A percentile compares a stretch with the other conserved stretches of the same genome.
phyloP scores from a whole-genome alignment of 2,888 invertebrate species.

The Eupithecia exiguata region DNA sequence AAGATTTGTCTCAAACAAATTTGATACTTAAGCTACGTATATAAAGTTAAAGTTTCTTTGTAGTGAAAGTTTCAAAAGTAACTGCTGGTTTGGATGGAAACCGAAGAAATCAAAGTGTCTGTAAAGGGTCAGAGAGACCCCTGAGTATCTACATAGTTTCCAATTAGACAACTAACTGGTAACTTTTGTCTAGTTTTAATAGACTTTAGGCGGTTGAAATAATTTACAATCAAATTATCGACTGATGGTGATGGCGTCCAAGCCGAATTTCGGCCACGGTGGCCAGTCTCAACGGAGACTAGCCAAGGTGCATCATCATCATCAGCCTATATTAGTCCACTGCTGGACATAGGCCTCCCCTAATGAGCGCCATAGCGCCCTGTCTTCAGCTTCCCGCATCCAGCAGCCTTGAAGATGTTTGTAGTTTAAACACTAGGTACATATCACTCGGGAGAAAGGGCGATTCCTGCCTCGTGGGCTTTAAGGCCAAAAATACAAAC shows the following conservation, averaged over 20 bases:
- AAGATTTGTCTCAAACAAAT: background rate
- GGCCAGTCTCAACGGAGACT: no score
- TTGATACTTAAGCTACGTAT: background rate
- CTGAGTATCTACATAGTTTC: slow-evolving; percentile 20
- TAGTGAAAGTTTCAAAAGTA: background rate
- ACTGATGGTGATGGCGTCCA: background rate
- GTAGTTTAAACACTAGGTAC: no score
- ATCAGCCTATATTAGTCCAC: no score
- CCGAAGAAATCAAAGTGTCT: background rate
- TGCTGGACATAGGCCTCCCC: no score
- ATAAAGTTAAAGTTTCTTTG: background rate
- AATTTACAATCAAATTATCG: background rate
- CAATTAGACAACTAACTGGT: slow-evolving; percentile 24
- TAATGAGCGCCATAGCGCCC: no score
- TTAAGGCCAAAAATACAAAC: no score
- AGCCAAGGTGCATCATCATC: no score
- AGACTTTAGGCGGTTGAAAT: background rate
- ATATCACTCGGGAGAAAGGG: no score
- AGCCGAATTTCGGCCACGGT: no score
- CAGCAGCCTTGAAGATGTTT: no score
- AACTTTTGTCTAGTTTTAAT: background rate
- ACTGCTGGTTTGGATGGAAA: background rate
- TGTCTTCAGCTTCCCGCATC: no score
- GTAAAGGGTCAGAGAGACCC: slow-evolving; percentile 19
- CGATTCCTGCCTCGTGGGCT: no score